A percentile compares a stretch with the other conserved stretches of the same genome.
Evolutionary conservation across 1,140 invertebrate species (phyloP).

Genomic region (Lepidurus couesii): DNA sequence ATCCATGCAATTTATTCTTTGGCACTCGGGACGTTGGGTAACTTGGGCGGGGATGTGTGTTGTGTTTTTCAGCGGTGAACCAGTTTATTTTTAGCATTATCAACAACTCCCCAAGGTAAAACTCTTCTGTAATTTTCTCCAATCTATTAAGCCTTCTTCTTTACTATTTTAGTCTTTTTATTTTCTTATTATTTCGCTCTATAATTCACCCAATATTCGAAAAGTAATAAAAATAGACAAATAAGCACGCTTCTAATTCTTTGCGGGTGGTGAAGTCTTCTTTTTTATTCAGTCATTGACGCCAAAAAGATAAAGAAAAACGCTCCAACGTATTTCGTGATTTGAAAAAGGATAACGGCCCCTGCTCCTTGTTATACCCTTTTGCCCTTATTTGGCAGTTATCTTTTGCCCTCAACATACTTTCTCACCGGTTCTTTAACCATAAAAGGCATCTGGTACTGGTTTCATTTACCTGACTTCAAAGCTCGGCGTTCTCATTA

Average conservation of each 20-base stretch:
- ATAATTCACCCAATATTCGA: no score
- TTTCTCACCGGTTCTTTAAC: slow-evolving; percentile 1
- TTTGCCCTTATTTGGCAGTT: slow-evolving; percentile 10
- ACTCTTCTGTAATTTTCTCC: background rate
- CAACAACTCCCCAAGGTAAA: background rate
- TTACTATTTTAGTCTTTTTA: background rate
- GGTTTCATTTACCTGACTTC: background rate
- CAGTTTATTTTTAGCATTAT: slow-evolving; percentile 5
- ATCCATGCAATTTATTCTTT: background rate
- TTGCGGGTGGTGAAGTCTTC: slow-evolving; percentile 17
- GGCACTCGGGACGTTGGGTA: background rate
- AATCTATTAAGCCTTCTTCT: background rate
- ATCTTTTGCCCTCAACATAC: background rate
- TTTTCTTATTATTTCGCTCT: no score
- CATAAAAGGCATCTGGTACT: background rate
- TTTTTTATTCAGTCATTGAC: background rate
- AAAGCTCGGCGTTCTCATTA: background rate
- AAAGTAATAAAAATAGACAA: no score
- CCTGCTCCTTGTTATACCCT: background rate
- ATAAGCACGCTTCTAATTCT: background rate
- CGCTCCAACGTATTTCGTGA: background rate
- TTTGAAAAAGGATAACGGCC: background rate
- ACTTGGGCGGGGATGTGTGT: slow-evolving; percentile 10
- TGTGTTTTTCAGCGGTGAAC: background rate
- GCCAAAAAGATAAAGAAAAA: background rate